Conservation (phyloP, 2,113 vertebrate genomes). For the Apeltes quadracus region DNA sequence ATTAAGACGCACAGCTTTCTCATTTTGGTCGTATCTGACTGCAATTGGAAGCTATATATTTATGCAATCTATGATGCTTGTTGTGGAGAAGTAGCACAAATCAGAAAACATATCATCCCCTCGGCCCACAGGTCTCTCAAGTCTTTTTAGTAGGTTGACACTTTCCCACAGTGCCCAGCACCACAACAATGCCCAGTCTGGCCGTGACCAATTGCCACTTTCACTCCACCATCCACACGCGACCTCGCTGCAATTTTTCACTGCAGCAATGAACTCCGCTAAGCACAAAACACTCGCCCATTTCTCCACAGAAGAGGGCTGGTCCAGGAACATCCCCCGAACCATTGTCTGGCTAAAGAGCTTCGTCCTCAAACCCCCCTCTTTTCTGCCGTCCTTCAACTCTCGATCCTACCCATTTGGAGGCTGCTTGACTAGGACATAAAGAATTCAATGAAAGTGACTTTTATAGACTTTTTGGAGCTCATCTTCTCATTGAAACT, state of each 20-base stretch:
- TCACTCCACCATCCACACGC: slow-evolving; percentile 95
- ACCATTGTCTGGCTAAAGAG: slow-evolving; percentile 77
- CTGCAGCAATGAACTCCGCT: slow-evolving; percentile 90
- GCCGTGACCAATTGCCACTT: slow-evolving; percentile 94
- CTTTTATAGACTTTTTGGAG: slow-evolving; percentile 99
- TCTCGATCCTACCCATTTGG: slow-evolving; percentile 86
- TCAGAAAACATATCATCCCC: slow-evolving; percentile 74
- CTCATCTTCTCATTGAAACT: slow-evolving; percentile 96
- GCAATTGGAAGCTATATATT: slow-evolving; percentile 73
- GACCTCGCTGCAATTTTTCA: slow-evolving; percentile 97
- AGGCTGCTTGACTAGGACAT: slow-evolving; percentile 89
- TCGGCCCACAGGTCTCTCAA: slow-evolving; percentile 82
- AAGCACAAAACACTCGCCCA: slow-evolving; percentile 69
- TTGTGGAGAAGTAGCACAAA: slow-evolving; percentile 85
- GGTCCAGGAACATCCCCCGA: slow-evolving; percentile 77
- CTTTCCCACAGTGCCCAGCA: slow-evolving; percentile 85
- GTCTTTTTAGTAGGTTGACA: slow-evolving; percentile 83
- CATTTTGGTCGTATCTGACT: slow-evolving; percentile 53
- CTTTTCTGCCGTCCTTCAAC: slow-evolving; percentile 88
- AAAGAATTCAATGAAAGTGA: slow-evolving; percentile 95
- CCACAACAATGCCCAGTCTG: slow-evolving; percentile 87
- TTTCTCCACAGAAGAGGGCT: slow-evolving; percentile 77
- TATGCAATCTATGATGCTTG: slow-evolving; percentile 80
- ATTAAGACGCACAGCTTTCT: slow-evolving; percentile 18
- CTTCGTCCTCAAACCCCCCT: slow-evolving; percentile 77